phyloP scores from a whole-genome alignment of 2,113 vertebrate species.

The Peucedramus taeniatus region DNA sequence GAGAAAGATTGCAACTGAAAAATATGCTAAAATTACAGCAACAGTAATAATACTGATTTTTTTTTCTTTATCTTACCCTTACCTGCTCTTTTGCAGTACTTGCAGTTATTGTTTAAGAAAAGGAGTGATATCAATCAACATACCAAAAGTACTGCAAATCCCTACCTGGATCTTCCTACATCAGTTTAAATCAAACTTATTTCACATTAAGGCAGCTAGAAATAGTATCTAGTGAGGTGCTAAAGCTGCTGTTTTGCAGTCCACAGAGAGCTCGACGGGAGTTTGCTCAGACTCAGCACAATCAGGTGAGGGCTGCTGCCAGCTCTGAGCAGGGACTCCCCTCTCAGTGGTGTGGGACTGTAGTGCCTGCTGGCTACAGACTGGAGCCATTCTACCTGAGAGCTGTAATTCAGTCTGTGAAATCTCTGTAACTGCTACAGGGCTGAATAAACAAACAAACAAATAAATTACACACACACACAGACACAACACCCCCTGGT shows the following conservation, averaged over 20 bases:
- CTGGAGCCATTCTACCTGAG: not conserved
- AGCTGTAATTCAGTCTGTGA: not conserved
- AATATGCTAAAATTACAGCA: not conserved
- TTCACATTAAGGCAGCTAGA: not conserved
- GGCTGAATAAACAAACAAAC: not conserved
- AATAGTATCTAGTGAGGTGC: not conserved
- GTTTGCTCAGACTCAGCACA: not conserved
- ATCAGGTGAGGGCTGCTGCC: not conserved
- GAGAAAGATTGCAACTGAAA: not conserved
- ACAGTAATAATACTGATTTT: not conserved
- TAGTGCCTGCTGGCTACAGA: not conserved
- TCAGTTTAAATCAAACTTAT: not conserved
- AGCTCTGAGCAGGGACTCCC: not conserved
- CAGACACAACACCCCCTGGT: fast-evolving
- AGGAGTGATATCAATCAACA: not conserved
- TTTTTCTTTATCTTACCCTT: not conserved
- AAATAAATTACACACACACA: not conserved
- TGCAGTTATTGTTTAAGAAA: not conserved
- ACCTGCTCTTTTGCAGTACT: not conserved
- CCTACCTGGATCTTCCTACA: not conserved
- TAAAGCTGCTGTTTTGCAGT: not conserved
- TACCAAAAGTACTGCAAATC: not conserved
- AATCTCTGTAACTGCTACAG: not conserved
- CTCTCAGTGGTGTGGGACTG: not conserved
- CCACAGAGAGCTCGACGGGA: fast-evolving